These are phyloP conservation scores for Trigoniulus corallinus DNA, from an alignment of 1,140 invertebrate genomes.

Conservation along the genomic window DNA sequence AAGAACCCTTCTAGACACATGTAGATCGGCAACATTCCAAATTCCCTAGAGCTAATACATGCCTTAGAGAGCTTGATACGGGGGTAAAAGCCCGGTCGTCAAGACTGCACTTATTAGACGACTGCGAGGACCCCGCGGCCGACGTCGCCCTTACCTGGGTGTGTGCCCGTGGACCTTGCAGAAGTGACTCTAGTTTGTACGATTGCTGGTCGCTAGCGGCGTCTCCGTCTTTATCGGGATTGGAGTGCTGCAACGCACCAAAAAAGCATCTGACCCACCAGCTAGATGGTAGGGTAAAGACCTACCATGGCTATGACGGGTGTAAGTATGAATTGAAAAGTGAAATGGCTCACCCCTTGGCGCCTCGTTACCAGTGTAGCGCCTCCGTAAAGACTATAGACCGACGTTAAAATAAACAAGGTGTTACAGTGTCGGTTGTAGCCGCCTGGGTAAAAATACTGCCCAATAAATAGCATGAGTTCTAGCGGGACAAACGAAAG, in stretches of 20 bases:
- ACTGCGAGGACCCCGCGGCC: not conserved
- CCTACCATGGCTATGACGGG: not conserved
- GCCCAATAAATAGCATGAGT: too few relatives aligned
- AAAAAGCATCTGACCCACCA: not conserved
- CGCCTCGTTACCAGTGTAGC: too few relatives aligned
- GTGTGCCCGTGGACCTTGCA: not conserved
- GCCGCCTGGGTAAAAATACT: too few relatives aligned
- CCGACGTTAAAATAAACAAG: too few relatives aligned
- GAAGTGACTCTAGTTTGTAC: not conserved
- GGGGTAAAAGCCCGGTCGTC: not conserved
- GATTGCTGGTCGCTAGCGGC: not conserved
- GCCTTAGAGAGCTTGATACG: not conserved
- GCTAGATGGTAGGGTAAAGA: not conserved
- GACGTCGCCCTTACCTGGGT: not conserved
- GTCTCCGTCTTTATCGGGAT: not conserved
- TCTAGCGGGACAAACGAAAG: too few relatives aligned
- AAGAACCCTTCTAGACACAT: too few relatives aligned
- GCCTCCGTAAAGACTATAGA: too few relatives aligned
- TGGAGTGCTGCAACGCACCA: not conserved
- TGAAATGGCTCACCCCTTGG: too few relatives aligned
- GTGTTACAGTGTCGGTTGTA: too few relatives aligned
- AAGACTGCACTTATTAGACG: not conserved
- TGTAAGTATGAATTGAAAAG: too few relatives aligned
- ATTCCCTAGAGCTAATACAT: not conserved
- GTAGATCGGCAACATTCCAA: too few relatives aligned